Evolutionary conservation across 1,140 invertebrate genomes (phyloP).

Genomic region (Eriocheir sinensis): DNA sequence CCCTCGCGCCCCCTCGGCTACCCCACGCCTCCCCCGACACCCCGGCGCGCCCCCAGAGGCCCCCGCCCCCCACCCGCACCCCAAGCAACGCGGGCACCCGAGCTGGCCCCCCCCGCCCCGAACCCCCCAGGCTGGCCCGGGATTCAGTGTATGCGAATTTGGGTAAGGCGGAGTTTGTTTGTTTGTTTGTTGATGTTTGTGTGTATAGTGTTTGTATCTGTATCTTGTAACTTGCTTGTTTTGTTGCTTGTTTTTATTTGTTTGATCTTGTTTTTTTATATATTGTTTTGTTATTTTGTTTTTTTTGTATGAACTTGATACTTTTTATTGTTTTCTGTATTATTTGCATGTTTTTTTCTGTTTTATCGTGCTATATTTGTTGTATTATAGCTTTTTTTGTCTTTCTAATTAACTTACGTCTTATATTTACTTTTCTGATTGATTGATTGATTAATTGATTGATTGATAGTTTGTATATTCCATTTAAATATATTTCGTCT

Average conservation of each 20-base stretch:
- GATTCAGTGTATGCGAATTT: constrained; percentile 76
- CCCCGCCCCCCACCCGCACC: constrained; percentile 66
- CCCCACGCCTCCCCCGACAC: background rate
- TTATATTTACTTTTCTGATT: too few species aligned
- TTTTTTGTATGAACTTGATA: background rate
- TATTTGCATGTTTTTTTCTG: too few species aligned
- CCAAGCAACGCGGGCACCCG: constrained; percentile 44
- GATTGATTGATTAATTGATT: too few species aligned
- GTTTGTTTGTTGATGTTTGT: background rate
- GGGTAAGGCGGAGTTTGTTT: constrained; percentile 54
- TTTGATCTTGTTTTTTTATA: too few species aligned
- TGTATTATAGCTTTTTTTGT: too few species aligned
- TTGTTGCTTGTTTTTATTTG: too few species aligned
- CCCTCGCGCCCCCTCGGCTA: background rate
- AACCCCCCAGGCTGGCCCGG: constrained; percentile 52
- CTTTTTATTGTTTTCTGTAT: too few species aligned
- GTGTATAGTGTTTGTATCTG: background rate
- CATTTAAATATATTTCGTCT: background rate
- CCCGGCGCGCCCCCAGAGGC: constrained; percentile 33
- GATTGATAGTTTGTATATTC: too few species aligned
- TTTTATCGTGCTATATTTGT: too few species aligned
- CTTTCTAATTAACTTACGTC: too few species aligned
- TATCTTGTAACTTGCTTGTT: too few species aligned
- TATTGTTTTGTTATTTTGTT: background rate
- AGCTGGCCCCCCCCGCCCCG: constrained; percentile 48